phyloP scores from a whole-genome alignment of 2,113 vertebrate genomes.

The pig (Sus scrofa) region DNA sequence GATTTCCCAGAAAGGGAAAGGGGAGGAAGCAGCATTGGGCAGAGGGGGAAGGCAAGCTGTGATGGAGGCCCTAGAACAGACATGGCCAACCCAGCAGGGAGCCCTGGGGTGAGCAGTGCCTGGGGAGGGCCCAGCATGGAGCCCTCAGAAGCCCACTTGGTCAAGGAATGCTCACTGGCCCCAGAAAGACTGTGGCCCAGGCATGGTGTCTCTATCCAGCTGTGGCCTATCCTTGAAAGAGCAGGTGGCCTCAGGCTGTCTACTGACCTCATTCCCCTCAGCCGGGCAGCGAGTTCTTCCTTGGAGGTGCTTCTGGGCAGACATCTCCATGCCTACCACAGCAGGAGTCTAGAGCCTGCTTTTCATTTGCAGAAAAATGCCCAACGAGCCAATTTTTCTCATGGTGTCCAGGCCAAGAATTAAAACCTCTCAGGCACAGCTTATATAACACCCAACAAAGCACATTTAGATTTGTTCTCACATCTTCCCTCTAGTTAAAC shows the following conservation, averaged over 20 bases:
- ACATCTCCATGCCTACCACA: not conserved
- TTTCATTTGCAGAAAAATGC: not conserved
- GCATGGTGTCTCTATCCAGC: not conserved
- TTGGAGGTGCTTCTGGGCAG: accelerated
- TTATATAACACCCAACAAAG: not conserved
- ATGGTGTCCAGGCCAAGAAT: not conserved
- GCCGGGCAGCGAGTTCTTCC: not conserved
- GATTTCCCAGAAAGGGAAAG: not conserved
- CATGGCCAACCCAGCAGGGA: not conserved
- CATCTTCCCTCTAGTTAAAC: conserved; percentile 19
- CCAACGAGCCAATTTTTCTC: not conserved
- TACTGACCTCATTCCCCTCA: not conserved
- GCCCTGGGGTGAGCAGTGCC: accelerated
- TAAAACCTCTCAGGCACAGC: not conserved
- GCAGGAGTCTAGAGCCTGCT: not conserved
- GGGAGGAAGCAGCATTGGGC: not conserved
- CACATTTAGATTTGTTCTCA: not conserved
- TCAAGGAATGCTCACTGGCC: too few species aligned
- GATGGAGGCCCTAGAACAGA: not conserved
- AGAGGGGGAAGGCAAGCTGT: not conserved
- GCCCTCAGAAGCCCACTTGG: not conserved
- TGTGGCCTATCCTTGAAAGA: not conserved
- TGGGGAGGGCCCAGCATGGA: not conserved
- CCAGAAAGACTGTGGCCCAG: not conserved
- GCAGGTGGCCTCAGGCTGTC: not conserved